These are phyloP conservation scores for Mixornis gularis DNA, from an alignment of 2,113 vertebrate species.

Conservation along the genomic window DNA sequence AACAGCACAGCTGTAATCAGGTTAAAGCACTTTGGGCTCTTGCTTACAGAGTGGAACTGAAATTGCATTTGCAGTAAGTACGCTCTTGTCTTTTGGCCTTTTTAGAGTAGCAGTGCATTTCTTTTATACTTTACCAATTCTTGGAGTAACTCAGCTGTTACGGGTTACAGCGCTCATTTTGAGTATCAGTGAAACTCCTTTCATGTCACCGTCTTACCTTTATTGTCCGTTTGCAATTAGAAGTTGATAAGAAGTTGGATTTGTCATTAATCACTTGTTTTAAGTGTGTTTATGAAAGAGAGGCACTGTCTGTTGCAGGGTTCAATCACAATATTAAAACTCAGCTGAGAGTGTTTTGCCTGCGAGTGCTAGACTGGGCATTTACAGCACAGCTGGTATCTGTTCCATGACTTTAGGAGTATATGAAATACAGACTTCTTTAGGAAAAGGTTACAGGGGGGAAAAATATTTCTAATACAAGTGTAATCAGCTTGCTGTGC, in stretches of 20 bases:
- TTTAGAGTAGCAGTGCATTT: neutral
- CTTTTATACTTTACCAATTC: neutral
- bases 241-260: neutral
- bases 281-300: neutral
- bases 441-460: neutral
- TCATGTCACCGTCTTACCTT: neutral
- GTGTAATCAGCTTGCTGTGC: neutral
- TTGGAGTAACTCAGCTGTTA: neutral
- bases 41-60: neutral
- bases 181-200: neutral
- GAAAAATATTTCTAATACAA: neutral
- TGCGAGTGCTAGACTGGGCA: neutral
- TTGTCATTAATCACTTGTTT: neutral
- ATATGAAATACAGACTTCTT: neutral
- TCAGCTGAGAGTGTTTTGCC: neutral
- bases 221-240: neutral
- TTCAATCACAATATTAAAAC: neutral
- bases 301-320: neutral
- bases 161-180: rapidly evolving
- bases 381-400: neutral
- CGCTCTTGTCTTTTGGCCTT: neutral
- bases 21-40: conserved; percentile 9
- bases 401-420: neutral
- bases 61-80: conserved; percentile 42
- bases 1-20: neutral